These are phyloP conservation scores for Lagopus leucura DNA, from an alignment of 2,113 vertebrate genomes.

Conservation along the genomic window DNA sequence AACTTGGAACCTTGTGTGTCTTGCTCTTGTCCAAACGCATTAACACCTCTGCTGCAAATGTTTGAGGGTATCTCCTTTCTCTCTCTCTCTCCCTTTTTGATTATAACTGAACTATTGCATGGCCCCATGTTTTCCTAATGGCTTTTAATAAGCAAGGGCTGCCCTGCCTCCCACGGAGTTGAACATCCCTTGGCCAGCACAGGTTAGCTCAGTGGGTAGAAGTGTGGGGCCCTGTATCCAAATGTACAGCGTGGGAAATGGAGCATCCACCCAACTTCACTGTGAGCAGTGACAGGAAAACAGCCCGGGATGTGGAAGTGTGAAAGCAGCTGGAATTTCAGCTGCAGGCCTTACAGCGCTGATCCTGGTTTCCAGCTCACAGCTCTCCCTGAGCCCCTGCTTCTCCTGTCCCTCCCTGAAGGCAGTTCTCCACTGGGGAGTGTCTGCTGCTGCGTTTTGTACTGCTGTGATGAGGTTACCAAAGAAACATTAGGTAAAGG, in stretches of 20 bases:
- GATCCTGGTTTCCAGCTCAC: background rate
- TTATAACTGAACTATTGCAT: background rate
- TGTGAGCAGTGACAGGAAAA: background rate
- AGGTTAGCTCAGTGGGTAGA: background rate
- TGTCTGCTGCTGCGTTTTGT: background rate
- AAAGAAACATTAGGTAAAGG: background rate
- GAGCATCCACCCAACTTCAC: background rate
- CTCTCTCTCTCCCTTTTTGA: background rate
- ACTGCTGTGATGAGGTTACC: background rate
- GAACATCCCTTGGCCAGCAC: too few relatives aligned
- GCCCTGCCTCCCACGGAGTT: background rate
- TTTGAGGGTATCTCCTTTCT: background rate
- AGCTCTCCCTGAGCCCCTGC: background rate
- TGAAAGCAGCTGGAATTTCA: background rate
- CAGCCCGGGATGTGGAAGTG: background rate
- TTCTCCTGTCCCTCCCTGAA: background rate
- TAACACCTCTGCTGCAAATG: background rate
- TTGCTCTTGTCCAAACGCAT: background rate
- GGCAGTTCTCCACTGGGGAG: background rate
- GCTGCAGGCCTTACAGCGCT: background rate
- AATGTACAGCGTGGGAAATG: background rate
- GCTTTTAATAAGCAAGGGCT: background rate
- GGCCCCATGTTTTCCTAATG: background rate
- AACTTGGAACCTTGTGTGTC: background rate
- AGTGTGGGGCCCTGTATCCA: background rate